Evolutionary conservation across 2,888 invertebrate species (phyloP), one percentile per base, ranked within the genome.

Genomic region (Byasa hedistus): DNA sequence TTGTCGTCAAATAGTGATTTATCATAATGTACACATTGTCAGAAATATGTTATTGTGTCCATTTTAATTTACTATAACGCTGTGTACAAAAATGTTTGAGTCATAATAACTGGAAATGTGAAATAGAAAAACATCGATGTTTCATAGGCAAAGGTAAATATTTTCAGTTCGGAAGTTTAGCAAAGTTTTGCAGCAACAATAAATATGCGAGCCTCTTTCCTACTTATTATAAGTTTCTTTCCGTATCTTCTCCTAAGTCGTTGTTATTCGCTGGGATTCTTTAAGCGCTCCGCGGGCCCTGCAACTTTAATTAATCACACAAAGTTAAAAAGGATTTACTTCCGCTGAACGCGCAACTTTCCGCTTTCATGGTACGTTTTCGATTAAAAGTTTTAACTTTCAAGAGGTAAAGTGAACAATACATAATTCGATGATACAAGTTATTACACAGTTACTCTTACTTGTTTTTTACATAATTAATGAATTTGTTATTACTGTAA

Each of bases 261-360:
- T 56, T 61, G 61, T 65, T 61, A 61, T 57, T 23, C 65, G 56
- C 32, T 27, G 48, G 22, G 44, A 48, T 65, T 61, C 57, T 61
- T 66, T 32, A 61, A 52, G 32, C 56, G 48, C 57, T 52, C 36
- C 48, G n/a, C 51, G 36, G 61, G 56, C 51, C 57, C 48, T 57
- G 48, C 55, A 61, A 65, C 60, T 65, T 65, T 64, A 64, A 64
- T 64, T 64, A 64, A 64, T 64, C 64, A 64, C 64, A 59, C 64
- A 64, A 64, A 59, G 64, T 64, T 64, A 55, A 64, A 64, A 64
- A 58, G 64, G 58, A 64, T 64, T 64, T 39, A 36, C 58, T 36
- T 54, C 23, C 32, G 22, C 57, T 39, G 64, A 64, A 64, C 64
- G 39, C 64, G 36, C 54, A 64, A 54, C 36, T 64, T 64, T 54